Base-by-base conservation (phyloP, 35 echinoderm and acorn worm species). In the Heliocidaris tuberculata region DNA sequence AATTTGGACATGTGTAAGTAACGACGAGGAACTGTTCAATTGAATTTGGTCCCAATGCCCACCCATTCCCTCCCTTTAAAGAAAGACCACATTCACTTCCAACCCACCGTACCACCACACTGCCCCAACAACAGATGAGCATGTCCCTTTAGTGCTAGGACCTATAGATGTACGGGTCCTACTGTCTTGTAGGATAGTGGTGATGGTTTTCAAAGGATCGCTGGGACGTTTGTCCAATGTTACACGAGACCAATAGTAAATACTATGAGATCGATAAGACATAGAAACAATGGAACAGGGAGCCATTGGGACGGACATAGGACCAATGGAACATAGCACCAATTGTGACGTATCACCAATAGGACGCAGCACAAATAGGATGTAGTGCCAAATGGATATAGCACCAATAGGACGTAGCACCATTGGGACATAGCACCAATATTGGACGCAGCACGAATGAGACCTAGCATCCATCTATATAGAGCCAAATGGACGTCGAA, bases 1-100 rank as follows among this genome's bases (percentile, higher is more conserved):
- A 98, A 94, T 88, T 95, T 21, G 97, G 96, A 47, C 97, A 98
- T 86, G 96, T 97, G 97, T 98, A 94, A 97, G 97, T 98, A 31
- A 78, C 27, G 27, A 78, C 27, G 65, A n/a, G 4, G 19, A 42
- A 42, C 35, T 42, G 35, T 42, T 42, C 35, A 42, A 42, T 42
- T 42, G 35, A 19, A 78, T 6, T 24, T 27, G 65, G 21, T 78
- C 65, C 7, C 7, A 78, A n/a, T 7, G 21, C 8, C 15, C 65
- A n/a, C 65, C 27, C 65, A 19, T 27, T 78, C 65, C 27, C 7
- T 27, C 12, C 50, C 12, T 52, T 50, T 10, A 27, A 6, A 27
- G 65, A 7, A 27, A 7, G 7, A 6, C 24, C 65, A 56, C 15
- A 19, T 78, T 2, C 7, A 78, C 65, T 78, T 42, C 65, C 27